Evolutionary conservation across 1,140 invertebrate genomes (phyloP), one percentile per base, ranked within the genome.

Genomic region (Copidosoma floridanum): DNA sequence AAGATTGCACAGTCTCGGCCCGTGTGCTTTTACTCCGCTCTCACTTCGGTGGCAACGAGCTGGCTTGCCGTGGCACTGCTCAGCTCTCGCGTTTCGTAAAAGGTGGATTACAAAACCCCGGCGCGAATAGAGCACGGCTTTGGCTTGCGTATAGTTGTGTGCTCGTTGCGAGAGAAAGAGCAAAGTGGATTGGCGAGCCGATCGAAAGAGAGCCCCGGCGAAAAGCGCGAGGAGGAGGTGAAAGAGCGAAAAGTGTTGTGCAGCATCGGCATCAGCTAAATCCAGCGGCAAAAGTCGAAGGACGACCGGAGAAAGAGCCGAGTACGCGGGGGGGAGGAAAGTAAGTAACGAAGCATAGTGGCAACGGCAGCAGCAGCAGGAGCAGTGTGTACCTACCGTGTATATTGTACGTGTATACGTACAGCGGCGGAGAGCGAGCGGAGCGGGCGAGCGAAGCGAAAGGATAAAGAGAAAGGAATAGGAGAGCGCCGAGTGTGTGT

Each of bases 21-120:
- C 5, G 32, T 41, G 51, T 26, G 21, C 41, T 1, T 26, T 23
- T 26, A 16, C 21, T 29, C 26, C 16, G 40, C 11, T 24, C n/a
- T 14, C 20, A 18, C 8, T 18, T 18, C 11, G 3, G 12, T 1
- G 47, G 12, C 8, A 12, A 27, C 48, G 29, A 5, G 16, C 29
- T 51, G 26, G 32, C 53, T 65, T 66, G 57, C 58, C 57, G 60
- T 63, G 6, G n/a, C 32, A 37, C 46, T 10, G 43, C 23, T 47
- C 21, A 26, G 40, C 55, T 48, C 50, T 50, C 64, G 60, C 46
- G 65, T 77, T 78, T 77, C 75, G 76, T 75, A 78, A 77, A 77
- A 69, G 67, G 35, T 38, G 72, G 71, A 76, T 77, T 76, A 72
- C 75, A 75, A 77, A 74, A 77, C 68, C 68, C 57, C 66, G 44